These are phyloP conservation scores for Megathymus violae DNA, from an alignment of 1,140 invertebrate genomes.

Conservation along the genomic window DNA sequence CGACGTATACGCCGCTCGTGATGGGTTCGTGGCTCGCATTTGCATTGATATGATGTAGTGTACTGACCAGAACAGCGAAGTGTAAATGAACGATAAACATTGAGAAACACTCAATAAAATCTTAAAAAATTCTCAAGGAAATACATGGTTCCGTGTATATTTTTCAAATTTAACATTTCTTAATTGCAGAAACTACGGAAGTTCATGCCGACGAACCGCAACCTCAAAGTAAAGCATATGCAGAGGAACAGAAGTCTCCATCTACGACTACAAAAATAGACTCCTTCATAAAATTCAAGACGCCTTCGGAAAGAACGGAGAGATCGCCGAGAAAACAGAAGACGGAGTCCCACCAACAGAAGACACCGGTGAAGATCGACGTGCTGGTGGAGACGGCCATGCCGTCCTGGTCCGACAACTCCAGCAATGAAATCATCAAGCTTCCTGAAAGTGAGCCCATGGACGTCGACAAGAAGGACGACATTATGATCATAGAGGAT, in stretches of 20 bases:
- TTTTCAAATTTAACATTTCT: conserved; percentile 20
- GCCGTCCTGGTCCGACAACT: conserved; percentile 84
- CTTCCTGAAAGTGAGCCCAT: conserved; percentile 61
- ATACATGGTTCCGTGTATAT: too few species aligned
- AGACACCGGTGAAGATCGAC: conserved; percentile 70
- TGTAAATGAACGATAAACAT: too few species aligned
- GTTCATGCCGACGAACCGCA: conserved; percentile 54
- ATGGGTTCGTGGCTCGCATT: too few species aligned
- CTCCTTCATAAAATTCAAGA: conserved; percentile 73
- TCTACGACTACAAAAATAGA: conserved; percentile 58
- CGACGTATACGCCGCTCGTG: too few species aligned
- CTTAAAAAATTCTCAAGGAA: too few species aligned
- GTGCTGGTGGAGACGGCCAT: conserved; percentile 82
- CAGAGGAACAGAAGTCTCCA: conserved; percentile 45
- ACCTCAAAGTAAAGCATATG: conserved; percentile 26
- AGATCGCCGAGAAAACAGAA: conserved; percentile 64
- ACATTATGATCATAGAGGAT: conserved; percentile 73
- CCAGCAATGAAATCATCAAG: conserved; percentile 64
- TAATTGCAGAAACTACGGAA: conserved; percentile 60
- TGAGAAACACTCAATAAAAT: too few species aligned
- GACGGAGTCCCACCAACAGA: conserved; percentile 49
- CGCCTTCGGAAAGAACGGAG: conserved; percentile 60
- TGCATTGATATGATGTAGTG: too few species aligned
- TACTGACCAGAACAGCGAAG: too few species aligned
- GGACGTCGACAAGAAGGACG: conserved; percentile 42